Conservation (phyloP, 2,888 invertebrate genomes). For the Tricholauxania praeusta region DNA sequence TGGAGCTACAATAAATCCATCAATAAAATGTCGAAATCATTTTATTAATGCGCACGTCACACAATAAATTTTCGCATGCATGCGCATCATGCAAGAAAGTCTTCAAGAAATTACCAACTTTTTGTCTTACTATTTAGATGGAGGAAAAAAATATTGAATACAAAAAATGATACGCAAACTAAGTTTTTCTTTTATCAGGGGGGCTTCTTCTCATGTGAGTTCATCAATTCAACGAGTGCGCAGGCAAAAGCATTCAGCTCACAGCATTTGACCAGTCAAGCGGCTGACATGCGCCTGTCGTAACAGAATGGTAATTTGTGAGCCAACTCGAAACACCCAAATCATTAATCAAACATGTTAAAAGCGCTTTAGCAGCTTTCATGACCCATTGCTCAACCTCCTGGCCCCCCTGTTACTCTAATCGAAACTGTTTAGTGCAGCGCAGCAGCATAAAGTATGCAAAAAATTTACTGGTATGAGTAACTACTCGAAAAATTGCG, state of each 20-base stretch:
- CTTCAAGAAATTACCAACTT: slow-evolving; percentile 45
- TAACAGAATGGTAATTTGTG: slow-evolving; percentile 58
- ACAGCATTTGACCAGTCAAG: slow-evolving; percentile 44
- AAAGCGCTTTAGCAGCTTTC: slow-evolving; percentile 34
- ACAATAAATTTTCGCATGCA: slow-evolving; percentile 54
- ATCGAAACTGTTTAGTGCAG: slow-evolving; percentile 11
- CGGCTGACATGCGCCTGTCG: slow-evolving; percentile 60
- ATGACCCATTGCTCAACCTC: background rate
- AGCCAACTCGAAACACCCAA: slow-evolving; percentile 54
- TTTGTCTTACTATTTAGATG: slow-evolving; percentile 43
- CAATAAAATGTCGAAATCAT: slow-evolving; percentile 45
- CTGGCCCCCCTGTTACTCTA: slow-evolving; percentile 15
- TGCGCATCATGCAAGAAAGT: slow-evolving; percentile 43
- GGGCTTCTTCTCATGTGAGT: slow-evolving; percentile 30
- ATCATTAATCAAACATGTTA: slow-evolving; percentile 57
- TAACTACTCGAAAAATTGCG: background rate
- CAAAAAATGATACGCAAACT: slow-evolving; percentile 19
- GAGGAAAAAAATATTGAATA: slow-evolving; percentile 6
- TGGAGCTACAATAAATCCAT: slow-evolving; percentile 41
- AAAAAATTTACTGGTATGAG: background rate
- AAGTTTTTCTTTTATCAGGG: slow-evolving; percentile 11
- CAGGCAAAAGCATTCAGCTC: slow-evolving; percentile 25
- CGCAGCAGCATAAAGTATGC: slow-evolving; percentile 13
- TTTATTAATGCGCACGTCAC: slow-evolving; percentile 54
- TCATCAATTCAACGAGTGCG: slow-evolving; percentile 22